These are phyloP conservation scores for Scophthalmus maximus DNA, from an alignment of 2,113 vertebrate genomes.

Conservation along the genomic window DNA sequence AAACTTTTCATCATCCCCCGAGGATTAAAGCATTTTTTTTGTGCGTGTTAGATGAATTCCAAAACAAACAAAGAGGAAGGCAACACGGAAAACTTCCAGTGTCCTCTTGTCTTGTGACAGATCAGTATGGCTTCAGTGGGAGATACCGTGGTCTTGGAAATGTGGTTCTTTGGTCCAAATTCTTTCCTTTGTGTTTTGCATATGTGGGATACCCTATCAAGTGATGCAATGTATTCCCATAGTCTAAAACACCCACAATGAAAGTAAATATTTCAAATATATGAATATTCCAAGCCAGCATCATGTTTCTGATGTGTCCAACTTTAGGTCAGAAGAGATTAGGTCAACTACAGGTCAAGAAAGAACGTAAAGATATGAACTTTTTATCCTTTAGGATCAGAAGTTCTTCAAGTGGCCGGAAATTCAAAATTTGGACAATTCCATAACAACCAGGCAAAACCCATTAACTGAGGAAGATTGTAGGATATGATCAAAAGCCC, in stretches of 20 bases:
- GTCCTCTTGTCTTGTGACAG: neutral
- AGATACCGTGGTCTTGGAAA: neutral
- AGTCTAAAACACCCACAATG: neutral
- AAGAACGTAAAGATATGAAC: too few species aligned
- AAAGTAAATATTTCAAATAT: neutral
- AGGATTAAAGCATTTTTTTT: neutral
- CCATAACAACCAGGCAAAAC: too few species aligned
- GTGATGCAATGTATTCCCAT: neutral
- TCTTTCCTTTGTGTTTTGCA: neutral
- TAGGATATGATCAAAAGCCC: neutral
- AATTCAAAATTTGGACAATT: too few species aligned
- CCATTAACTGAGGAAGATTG: too few species aligned
- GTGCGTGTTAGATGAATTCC: neutral
- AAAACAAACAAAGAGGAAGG: slow-evolving; percentile 23
- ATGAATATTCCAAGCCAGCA: too few species aligned
- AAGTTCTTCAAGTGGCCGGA: too few species aligned
- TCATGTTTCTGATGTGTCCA: too few species aligned
- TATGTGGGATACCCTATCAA: neutral
- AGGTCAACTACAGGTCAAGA: too few species aligned
- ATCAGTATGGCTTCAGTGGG: neutral
- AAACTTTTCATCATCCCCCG: slow-evolving; percentile 6
- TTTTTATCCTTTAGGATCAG: too few species aligned
- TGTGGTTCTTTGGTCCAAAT: neutral
- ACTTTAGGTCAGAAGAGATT: too few species aligned
- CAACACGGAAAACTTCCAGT: neutral